Base-by-base conservation (phyloP, 2,888 invertebrate species). In the Periphyllus acericola region DNA sequence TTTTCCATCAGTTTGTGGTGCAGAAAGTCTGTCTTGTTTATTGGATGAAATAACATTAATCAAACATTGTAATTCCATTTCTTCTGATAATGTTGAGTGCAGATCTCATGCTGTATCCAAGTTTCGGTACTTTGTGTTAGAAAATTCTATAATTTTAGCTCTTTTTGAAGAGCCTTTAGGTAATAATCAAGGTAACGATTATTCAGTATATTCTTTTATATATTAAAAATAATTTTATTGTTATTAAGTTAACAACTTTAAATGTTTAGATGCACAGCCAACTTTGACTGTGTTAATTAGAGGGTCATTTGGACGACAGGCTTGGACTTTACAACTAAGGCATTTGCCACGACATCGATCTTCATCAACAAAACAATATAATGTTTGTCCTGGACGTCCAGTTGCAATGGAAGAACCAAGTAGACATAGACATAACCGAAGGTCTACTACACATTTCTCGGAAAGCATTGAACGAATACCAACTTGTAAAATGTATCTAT, bases 221-320 rank as follows among this genome's bases (percentile, higher is more conserved):
- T 76, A 29, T 14, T 32, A 71, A 17, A 52, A 80, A 40, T 86
- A 66, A 25, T 74, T 21, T 71, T 68, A 89, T 46, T 4, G 34
- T 21, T 52, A 66, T 68, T 68, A 34, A 21, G n/a, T 29, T 21
- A 79, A 40, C 21, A 25, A 21, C 60, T 87, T 40, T n/a, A 32
- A 36, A 66, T 87, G 8, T 55, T 66, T 94, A 96, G 98, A 98
- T 92, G 97, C 98, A 6, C 96, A 98, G 91, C 98, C 98, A 0
- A 98, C 97, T 0, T 95, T 99, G 14, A 95, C 94, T 91, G 95
- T 97, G 84, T 93, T 99, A 85, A 95, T 98, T 89, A 94, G 99
- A 3, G 97, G 97, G 88, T 97, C 98, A 0, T 98, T 98, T 93
- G 98, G 98, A 0, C 95, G 98, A 9, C 96, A 97, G 92, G 97